Evolutionary conservation across 1,140 invertebrate genomes (phyloP), one percentile per base, ranked within the genome.

Genomic region (Sitobion miscanthi): DNA sequence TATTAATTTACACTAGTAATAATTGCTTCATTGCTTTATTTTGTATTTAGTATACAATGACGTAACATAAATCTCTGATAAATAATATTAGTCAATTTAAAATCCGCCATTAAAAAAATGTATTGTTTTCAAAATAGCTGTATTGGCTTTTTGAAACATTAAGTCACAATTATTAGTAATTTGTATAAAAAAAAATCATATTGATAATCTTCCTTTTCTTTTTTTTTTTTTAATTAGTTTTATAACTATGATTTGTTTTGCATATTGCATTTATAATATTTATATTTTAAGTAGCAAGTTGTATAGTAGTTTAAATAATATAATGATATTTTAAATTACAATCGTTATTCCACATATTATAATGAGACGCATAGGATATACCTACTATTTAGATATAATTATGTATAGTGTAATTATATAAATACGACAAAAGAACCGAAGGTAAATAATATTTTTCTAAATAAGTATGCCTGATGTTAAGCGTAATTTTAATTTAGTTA

Each of bases 1-100:
- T 42, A 57, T 54, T 89, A 89, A 57, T 89, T 57, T 38, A 89
- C 8, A 20, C 30, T 35, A 49, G 45, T 87, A 54, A 87, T 87
- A 20, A 87, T 87, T 49, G 25, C 45, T n/a, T n/a, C 9, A 52
- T 38, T 54, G n/a, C 35, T 89, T 38, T 35, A 54, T 89, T 54
- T 89, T 89, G 23, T 54, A 38, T 89, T 52, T 89, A 11, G 8
- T 57, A 21, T 49, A 88, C 88, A 38, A 57, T 89, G 52, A 42
- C 5, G n/a, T 17, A 89, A 89, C 23, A 1, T 85, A 25, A 42
- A n/a, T 86, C 0, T 42, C 45, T 25, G 20, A 89, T 89, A 54
- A 89, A 89, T 89, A 38, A 54, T 25, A 89, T 89, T 35, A n/a
- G 20, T 54, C 17, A 89, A 86, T 86, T 86, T 7, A 86, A 86